Evolutionary conservation across 2,888 invertebrate species (phyloP).

Genomic region (Euplexia lucipara): DNA sequence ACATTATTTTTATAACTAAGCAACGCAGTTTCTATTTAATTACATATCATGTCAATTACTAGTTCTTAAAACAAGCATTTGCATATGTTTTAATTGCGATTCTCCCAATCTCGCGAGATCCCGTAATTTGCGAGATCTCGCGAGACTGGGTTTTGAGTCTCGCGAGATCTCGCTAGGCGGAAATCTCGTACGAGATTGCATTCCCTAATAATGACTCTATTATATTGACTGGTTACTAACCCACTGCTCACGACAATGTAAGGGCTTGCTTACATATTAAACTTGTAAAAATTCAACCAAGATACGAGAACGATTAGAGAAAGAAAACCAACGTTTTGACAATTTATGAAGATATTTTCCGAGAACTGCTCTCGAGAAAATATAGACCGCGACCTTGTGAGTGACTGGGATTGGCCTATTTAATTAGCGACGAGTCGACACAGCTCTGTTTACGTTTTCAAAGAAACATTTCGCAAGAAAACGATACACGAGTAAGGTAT

Average conservation of each 20-base stretch:
- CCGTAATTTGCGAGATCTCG: too few species aligned
- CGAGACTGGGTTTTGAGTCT: too few species aligned
- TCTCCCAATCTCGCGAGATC: too few species aligned
- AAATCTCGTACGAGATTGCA: too few species aligned
- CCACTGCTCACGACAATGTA: constrained; percentile 24
- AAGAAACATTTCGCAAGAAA: constrained; percentile 40
- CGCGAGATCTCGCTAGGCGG: too few species aligned
- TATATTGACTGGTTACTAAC: constrained; percentile 26
- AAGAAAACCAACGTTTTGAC: constrained; percentile 4
- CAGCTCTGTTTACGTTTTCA: constrained; percentile 38
- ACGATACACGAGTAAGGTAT: constrained; percentile 5
- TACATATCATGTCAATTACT: too few species aligned
- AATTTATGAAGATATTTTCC: constrained; percentile 33
- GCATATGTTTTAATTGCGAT: too few species aligned
- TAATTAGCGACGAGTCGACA: constrained; percentile 31
- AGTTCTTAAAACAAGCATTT: too few species aligned
- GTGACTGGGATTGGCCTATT: constrained; percentile 45
- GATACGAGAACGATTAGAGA: constrained; percentile 3
- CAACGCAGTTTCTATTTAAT: too few species aligned
- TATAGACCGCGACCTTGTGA: constrained; percentile 44
- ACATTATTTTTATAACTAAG: too few species aligned
- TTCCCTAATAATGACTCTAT: too few species aligned
- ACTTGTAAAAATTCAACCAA: constrained; percentile 1
- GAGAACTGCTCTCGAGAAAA: constrained; percentile 38
- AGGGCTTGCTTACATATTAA: constrained; percentile 7